Conservation (phyloP, 2,888 invertebrate species). For the Leptinotarsa haldemani region DNA sequence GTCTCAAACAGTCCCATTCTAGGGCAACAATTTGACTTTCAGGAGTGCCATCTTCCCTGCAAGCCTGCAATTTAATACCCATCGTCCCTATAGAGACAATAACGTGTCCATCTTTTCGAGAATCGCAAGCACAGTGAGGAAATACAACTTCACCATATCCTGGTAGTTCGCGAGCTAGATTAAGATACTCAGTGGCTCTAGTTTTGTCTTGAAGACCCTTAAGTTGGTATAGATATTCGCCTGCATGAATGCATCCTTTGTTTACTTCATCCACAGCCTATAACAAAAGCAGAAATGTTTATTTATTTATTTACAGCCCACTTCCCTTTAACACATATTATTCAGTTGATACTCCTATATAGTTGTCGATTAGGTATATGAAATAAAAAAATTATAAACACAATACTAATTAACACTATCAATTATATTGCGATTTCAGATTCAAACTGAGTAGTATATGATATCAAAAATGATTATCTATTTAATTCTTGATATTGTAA, state of each 20-base stretch:
- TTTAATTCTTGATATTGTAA: too few species aligned
- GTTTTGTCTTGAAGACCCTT: constrained; percentile 94
- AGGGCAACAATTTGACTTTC: constrained; percentile 84
- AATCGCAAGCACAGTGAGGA: constrained; percentile 94
- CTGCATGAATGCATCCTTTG: constrained; percentile 89
- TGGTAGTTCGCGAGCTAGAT: constrained; percentile 84
- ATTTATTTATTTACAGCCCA: too few species aligned
- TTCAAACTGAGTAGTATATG: too few species aligned
- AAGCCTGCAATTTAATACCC: constrained; percentile 84
- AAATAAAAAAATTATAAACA: too few species aligned
- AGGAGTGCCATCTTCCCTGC: constrained; percentile 82
- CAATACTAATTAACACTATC: too few species aligned
- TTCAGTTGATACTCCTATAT: too few species aligned
- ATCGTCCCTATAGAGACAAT: constrained; percentile 68
- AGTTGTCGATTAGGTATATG: too few species aligned
- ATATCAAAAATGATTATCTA: too few species aligned
- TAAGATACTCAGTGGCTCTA: constrained; percentile 87
- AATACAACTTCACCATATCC: constrained; percentile 96
- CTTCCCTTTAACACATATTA: too few species aligned
- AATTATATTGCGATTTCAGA: too few species aligned
- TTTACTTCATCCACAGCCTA: constrained; percentile 95
- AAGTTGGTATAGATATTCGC: constrained; percentile 92
- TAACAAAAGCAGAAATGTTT: constrained; percentile 45
- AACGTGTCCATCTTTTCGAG: constrained; percentile 88
- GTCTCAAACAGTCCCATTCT: constrained; percentile 83